Conservation (phyloP, 2,797 vertebrate genomes). For the Chiroxiphia lanceolata region DNA sequence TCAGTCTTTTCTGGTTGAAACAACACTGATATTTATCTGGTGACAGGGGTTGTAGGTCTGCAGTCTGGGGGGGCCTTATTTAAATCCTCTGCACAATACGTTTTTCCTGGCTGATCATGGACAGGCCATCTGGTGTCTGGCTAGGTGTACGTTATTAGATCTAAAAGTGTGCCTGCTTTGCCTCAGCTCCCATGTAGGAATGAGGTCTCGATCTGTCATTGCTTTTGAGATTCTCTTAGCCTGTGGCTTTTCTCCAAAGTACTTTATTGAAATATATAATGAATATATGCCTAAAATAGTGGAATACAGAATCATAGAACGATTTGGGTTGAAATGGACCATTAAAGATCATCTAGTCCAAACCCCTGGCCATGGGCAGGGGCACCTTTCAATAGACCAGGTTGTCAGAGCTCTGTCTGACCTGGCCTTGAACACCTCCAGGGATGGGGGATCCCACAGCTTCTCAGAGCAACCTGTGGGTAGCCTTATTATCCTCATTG, state of each 20-base stretch:
- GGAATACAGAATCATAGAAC: not conserved
- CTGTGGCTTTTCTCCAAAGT: not conserved
- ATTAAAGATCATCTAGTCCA: not conserved
- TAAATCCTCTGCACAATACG: not conserved
- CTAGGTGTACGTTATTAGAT: not conserved
- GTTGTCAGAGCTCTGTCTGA: not conserved
- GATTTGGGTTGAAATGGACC: not conserved
- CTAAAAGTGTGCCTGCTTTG: not conserved
- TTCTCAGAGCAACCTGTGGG: not conserved
- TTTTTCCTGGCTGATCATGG: not conserved
- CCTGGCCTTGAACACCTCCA: not conserved
- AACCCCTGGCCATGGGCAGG: fast-evolving
- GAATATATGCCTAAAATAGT: not conserved
- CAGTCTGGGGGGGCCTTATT: not conserved
- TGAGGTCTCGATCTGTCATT: not conserved
- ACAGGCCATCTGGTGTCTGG: not conserved
- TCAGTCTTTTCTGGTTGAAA: not conserved
- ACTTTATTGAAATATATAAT: not conserved
- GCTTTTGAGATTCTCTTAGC: not conserved
- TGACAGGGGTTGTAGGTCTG: not conserved
- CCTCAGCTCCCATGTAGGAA: not conserved
- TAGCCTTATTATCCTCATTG: fast-evolving
- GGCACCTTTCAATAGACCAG: not conserved
- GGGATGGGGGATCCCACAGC: not conserved
- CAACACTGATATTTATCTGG: not conserved